Evolutionary conservation across 2,888 invertebrate species (phyloP), one percentile per base, ranked within the genome.

Genomic region (Rhopalosiphum nymphaeae): DNA sequence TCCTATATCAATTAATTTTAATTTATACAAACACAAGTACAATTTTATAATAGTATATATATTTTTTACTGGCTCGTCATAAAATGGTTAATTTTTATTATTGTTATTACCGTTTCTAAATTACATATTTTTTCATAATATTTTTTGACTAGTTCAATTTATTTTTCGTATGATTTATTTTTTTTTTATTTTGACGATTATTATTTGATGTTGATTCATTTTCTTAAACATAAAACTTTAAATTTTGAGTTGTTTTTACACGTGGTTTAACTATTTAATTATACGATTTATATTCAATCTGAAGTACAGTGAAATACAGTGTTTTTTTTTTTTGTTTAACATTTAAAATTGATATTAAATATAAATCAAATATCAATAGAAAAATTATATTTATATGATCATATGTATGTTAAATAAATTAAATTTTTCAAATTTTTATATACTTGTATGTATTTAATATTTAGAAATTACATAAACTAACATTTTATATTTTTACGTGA

Each of bases 201-300:
- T 36, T 49, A 13, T 26, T 91, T 26, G 13, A 78, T 13, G 5
- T 36, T 49, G 25, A 91, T 91, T 78, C 21, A 36, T 78, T 44
- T 91, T 89, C 42, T 89, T 29, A 0, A 44, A 89, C 44, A 89
- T 44, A 89, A 89, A 36, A 89, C 61, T 61, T 89, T 16, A 89
- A 11, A 36, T n/a, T 44, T 57, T 44, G 16, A 44, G 44, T 61
- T 42, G 25, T 61, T 61, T 56, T 44, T 42, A 49, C 56, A 89
- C 26, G 44, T 89, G 44, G 89, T 61, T 89, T 5, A n/a, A 89
- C 29, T 61, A 61, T 25, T 44, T 13, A n/a, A 89, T 44, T 61
- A 29, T 89, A 21, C 21, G 16, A 46, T 61, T 89, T 89, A 61
- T 61, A 29, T 89, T 61, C 21, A 44, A 89, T n/a, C 36, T 21